Base-by-base conservation (phyloP, 2,797 vertebrate species). In the Delichon dasypus region DNA sequence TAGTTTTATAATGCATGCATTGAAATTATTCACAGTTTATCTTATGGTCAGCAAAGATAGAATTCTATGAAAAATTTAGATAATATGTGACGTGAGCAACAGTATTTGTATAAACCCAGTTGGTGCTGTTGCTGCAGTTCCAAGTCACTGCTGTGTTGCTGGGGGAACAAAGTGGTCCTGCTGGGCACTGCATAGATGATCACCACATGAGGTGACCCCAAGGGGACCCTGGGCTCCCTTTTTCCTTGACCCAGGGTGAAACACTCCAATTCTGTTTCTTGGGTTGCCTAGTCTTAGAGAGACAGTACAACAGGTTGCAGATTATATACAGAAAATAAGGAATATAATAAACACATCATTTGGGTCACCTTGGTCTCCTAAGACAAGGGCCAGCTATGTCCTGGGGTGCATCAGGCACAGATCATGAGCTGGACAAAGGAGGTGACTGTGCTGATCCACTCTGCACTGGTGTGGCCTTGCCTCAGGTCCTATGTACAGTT, bases 91-190 rank as follows among this genome's bases (percentile, higher is more conserved):
- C 51, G 27, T 44, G 13, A 57, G 11, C 27, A 6, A 80, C 19
- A 75, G 6, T 27, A 54, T 83, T 88, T 86, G 16, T 25, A 17
- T 14, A 29, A 53, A 61, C 7, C 22, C 29, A 11, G 19, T 1
- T 38, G n/a, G 18, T 51, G 36, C 7, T 3, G 3, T 14, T 44
- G 45, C 20, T n/a, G 45, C 22, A 7, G 18, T 53, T 75, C 27
- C 0, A 0, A 45, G 47, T 68, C 9, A 5, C 23, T 13, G 32
- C 13, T 53, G 13, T 20, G 19, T 13, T 51, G 7, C 27, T 1
- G 2, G 16, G 19, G 26, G 12, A 3, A 45, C n/a, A 38, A 67
- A 85, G n/a, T 0, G 0, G 17, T 60, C 47, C 54, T 27, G 22
- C 22, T 26, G 45, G 44, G 32, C 18, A 67, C 8, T 0, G 0